Conservation (phyloP, 1,140 invertebrate genomes). For the Rhagoletis zephyria region DNA sequence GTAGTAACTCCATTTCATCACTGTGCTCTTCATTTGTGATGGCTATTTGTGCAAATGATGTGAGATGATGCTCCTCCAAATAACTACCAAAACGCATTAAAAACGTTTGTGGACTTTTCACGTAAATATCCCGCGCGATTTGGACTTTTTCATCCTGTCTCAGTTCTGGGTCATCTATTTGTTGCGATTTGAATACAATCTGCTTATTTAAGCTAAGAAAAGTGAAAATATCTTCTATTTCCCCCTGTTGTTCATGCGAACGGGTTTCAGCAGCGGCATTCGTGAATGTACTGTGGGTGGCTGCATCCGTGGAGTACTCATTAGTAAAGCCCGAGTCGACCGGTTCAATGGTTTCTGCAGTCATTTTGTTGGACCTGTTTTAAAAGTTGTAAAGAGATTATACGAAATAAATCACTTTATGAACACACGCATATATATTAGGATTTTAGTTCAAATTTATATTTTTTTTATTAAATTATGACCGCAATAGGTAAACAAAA, state of each 20-base stretch:
- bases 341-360: constrained; percentile 14
- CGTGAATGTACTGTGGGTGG: not conserved
- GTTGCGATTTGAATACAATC: constrained; percentile 83
- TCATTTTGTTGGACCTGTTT: constrained; percentile 7
- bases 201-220: constrained; percentile 67
- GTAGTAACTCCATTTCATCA: constrained; percentile 78
- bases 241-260: not conserved
- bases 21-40: constrained; percentile 68
- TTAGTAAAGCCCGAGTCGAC: not conserved
- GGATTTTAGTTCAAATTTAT: too few species aligned
- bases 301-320: not conserved
- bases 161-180: constrained; percentile 83
- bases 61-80: constrained; percentile 79
- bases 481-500: too few species aligned
- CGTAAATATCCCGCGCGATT: constrained; percentile 80
- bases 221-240: constrained; percentile 65
- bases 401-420: too few species aligned
- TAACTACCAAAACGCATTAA: constrained; percentile 84
- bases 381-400: too few species aligned
- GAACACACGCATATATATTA: too few species aligned
- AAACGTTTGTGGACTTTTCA: constrained; percentile 80
- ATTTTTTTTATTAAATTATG: too few species aligned
- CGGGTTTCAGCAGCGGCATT: constrained; percentile 33
- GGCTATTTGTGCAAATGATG: constrained; percentile 77
- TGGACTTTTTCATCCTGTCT: constrained; percentile 79